Evolutionary conservation across 1,140 invertebrate genomes (phyloP).

Genomic region (Pseudomyrmex sp.): DNA sequence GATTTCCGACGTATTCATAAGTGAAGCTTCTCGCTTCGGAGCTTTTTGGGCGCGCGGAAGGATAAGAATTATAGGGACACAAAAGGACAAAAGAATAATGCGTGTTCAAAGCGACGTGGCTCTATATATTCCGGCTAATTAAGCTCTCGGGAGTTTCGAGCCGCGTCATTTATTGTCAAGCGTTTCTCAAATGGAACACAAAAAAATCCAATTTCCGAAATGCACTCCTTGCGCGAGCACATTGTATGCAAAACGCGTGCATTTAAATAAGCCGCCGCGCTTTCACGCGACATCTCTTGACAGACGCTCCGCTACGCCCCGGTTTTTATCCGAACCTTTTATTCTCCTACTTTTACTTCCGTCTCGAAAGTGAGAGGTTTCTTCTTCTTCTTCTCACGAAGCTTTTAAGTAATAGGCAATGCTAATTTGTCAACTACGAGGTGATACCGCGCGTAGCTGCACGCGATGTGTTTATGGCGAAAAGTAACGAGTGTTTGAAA

Average conservation of each 20-base stretch:
- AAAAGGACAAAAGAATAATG: constrained; percentile 50
- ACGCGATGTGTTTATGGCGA: neutral
- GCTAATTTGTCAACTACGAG: neutral
- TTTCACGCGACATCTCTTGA: constrained; percentile 2
- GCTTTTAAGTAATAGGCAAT: constrained; percentile 25
- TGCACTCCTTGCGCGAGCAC: neutral
- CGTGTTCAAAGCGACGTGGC: constrained; percentile 31
- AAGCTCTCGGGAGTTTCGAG: constrained; percentile 46
- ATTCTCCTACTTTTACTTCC: neutral
- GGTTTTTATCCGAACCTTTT: constrained; percentile 11
- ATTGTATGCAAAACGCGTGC: neutral
- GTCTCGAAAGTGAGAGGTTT: constrained; percentile 1
- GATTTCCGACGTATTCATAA: constrained; percentile 66
- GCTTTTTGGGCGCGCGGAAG: constrained; percentile 55
- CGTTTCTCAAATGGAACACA: neutral
- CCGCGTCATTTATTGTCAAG: constrained; percentile 14
- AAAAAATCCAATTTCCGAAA: constrained; percentile 41
- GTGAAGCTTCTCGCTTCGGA: constrained; percentile 50
- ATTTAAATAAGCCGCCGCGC: constrained; percentile 4
- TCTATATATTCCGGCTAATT: constrained; percentile 58
- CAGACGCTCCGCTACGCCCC: too few relatives aligned
- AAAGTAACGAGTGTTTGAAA: neutral
- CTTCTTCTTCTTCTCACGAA: neutral
- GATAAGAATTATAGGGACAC: constrained; percentile 58
- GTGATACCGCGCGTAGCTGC: too few relatives aligned